These are phyloP conservation scores for Catharus bicknelli DNA, from an alignment of 2,113 vertebrate genomes.

Conservation along the genomic window DNA sequence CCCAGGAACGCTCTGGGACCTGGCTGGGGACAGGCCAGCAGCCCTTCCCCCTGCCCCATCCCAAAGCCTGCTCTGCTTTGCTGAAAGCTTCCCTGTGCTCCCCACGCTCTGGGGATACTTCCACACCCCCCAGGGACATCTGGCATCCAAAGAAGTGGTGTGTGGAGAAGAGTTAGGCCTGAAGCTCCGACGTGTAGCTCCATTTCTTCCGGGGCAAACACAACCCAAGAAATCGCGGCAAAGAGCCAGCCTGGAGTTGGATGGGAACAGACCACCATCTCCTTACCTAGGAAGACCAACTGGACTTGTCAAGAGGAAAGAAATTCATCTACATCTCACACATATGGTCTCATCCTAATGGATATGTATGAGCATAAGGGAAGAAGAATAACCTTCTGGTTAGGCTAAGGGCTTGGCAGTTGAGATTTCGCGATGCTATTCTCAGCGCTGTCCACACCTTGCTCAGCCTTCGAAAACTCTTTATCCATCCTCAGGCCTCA, in stretches of 20 bases:
- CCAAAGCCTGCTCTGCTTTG: rapidly evolving
- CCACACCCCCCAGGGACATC: neutral
- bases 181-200: neutral
- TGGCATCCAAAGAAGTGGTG: rapidly evolving
- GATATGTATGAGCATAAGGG: slow-evolving; percentile 70
- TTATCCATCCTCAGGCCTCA: slow-evolving; percentile 44
- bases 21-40: neutral
- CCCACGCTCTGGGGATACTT: neutral
- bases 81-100: neutral
- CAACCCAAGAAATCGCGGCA: slow-evolving; percentile 21
- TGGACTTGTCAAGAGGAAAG: slow-evolving; percentile 70
- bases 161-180: neutral
- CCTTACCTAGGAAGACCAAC: slow-evolving; percentile 68
- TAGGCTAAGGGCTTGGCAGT: slow-evolving; percentile 70
- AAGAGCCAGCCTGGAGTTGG: slow-evolving; percentile 58
- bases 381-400: slow-evolving; percentile 69
- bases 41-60: neutral
- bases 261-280: slow-evolving; percentile 63
- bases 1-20: neutral
- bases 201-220: slow-evolving; percentile 15
- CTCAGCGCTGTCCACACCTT: slow-evolving; percentile 65
- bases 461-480: slow-evolving; percentile 59
- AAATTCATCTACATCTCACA: slow-evolving; percentile 69
- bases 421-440: slow-evolving; percentile 62
- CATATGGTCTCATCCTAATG: slow-evolving; percentile 66